Base-by-base conservation (phyloP, 2,888 invertebrate species). In the Timema cristinae region DNA sequence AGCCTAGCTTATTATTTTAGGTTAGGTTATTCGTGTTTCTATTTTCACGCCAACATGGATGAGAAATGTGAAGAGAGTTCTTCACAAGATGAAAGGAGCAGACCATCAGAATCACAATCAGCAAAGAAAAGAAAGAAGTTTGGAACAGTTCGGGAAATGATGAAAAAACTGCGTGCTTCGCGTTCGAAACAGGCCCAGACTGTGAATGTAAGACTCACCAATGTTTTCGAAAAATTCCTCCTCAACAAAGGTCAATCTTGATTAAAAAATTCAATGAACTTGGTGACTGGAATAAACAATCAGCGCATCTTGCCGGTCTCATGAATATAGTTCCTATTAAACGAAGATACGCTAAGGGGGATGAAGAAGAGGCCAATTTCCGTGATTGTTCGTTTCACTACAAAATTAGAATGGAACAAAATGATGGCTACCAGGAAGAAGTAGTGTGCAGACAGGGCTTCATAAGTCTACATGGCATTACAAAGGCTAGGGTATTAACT, bases 141-240 rank as follows among this genome's bases (percentile, higher is more conserved):
- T 32, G 32, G 32, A 32, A 32, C 32, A 32, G 4, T 32, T 32
- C 32, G 32, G 32, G 32, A 32, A 32, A 4, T 32, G 4, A 32
- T 32, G 32, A 32, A 32, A 32, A 32, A 32, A 32, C 32, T 32
- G 32, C 32, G 32, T 32, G 32, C 32, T 32, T 32, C 32, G 4
- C 32, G 32, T 32, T 32, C 32, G 32, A 32, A 32, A 32, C 32
- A 32, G 32, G 32, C 32, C 32, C 32, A 32, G 32, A 32, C 32
- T 32, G 32, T 32, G 32, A 4, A 32, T 32, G 32, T 32, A 32
- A 32, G 32, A 32, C 32, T 32, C 32, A 32, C 32, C 4, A 1
- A 32, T 32, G 32, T 32, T 32, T 32, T 32, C 32, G 4, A 89
- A 85, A 73, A 73, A 69, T 69, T 76, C 66, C 70, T 7, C 32